Conservation (phyloP, 1,140 invertebrate species). For the Reticulitermes speratus region DNA sequence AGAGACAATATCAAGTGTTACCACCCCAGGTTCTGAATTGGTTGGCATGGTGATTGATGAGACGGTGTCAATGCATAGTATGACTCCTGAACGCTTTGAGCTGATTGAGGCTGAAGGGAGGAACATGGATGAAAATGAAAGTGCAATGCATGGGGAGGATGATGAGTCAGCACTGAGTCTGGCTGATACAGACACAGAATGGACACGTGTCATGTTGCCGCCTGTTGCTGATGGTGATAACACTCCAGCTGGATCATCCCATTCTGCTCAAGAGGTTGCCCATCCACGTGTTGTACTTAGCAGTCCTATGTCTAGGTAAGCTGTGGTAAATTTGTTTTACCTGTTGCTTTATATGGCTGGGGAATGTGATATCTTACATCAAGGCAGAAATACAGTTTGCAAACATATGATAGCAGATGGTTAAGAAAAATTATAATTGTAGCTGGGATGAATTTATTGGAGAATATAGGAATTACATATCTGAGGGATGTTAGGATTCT, state of each 20-base stretch:
- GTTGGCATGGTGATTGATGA: constrained; percentile 15
- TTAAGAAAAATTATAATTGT: too few relatives aligned
- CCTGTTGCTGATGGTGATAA: constrained; percentile 34
- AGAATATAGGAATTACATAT: too few relatives aligned
- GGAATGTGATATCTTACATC: not conserved
- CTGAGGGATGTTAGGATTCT: too few relatives aligned
- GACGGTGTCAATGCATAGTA: constrained; percentile 37
- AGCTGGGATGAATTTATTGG: too few relatives aligned
- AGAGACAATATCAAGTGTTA: constrained; percentile 5
- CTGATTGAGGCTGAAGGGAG: constrained; percentile 42
- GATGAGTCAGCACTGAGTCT: constrained; percentile 23
- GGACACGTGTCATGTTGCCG: constrained; percentile 30
- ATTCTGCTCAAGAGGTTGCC: not conserved
- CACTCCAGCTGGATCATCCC: not conserved
- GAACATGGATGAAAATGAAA: constrained; percentile 13
- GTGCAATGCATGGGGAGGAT: not conserved
- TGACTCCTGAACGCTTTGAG: constrained; percentile 47
- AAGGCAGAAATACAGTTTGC: not conserved
- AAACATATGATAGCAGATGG: not conserved
- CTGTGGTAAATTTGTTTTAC: not conserved
- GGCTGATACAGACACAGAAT: constrained; percentile 39
- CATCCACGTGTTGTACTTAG: not conserved
- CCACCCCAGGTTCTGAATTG: constrained; percentile 25
- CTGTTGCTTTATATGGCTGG: not conserved
- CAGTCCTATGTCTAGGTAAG: constrained; percentile 26